A percentile compares a stretch with the other conserved stretches of the same genome.
Conservation (phyloP, 2,888 invertebrate species). For the Drosophila buzzatii region DNA sequence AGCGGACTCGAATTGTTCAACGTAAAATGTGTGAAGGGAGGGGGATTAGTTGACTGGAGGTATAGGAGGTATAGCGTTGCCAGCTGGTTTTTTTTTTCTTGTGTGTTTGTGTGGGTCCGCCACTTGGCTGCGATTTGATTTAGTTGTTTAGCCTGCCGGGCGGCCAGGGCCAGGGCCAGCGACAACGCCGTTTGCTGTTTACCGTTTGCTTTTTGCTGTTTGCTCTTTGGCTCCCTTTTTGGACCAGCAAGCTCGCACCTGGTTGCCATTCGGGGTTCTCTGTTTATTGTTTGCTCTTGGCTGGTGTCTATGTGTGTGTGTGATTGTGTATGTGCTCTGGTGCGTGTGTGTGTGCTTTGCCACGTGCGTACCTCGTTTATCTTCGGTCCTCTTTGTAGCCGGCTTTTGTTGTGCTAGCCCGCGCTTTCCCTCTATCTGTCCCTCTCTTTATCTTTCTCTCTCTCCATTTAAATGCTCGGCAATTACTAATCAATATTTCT, state of each 20-base stretch:
- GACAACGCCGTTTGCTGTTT: slow-evolving; percentile 9
- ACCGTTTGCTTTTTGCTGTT: slow-evolving; percentile 25
- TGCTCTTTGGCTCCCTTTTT: slow-evolving; percentile 39
- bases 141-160: slow-evolving; percentile 64
- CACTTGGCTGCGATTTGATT: slow-evolving; percentile 73
- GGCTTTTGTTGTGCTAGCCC: slow-evolving; percentile 37
- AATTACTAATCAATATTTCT: slow-evolving; percentile 65
- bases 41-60: background rate
- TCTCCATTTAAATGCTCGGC: slow-evolving; percentile 52
- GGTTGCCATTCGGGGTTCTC: slow-evolving; percentile 39
- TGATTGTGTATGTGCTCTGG: slow-evolving; percentile 17
- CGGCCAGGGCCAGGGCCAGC: slow-evolving; percentile 29
- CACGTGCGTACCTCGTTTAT: slow-evolving; percentile 58
- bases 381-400: slow-evolving; percentile 39
- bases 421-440: slow-evolving; percentile 27
- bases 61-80: slow-evolving; percentile 17
- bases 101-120: slow-evolving; percentile 29
- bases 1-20: slow-evolving; percentile 51
- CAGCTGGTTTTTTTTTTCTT: slow-evolving; percentile 49
- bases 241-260: slow-evolving; percentile 58
- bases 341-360: slow-evolving; percentile 41
- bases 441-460: slow-evolving; percentile 33
- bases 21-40: slow-evolving; percentile 1
- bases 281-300: slow-evolving; percentile 57
- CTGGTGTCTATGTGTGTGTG: slow-evolving; percentile 17